Percentiles rank a stretch among this genome's conserved stretches.
Conservation (phyloP, 2,888 invertebrate genomes). For the Punctoribates punctum region DNA sequence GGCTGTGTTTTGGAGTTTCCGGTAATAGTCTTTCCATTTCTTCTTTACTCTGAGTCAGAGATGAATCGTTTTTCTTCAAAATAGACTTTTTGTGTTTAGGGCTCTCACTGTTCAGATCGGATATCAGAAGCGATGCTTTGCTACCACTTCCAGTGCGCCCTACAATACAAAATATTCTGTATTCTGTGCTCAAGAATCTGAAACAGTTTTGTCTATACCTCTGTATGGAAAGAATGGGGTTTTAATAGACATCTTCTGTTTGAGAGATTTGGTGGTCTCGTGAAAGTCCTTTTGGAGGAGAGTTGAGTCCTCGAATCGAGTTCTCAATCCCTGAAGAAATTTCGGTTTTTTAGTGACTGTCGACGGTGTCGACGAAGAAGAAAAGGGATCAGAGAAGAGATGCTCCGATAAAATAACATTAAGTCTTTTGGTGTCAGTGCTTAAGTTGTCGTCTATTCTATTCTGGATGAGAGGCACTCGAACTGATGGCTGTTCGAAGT, state of each 20-base stretch:
- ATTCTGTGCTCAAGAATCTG: neutral
- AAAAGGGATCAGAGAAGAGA: slow-evolving; percentile 38
- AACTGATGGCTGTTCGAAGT: neutral
- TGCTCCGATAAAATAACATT: slow-evolving; percentile 45
- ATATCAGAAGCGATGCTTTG: slow-evolving; percentile 20
- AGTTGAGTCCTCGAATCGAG: slow-evolving; percentile 47
- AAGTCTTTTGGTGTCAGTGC: slow-evolving; percentile 38
- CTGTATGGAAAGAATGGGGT: slow-evolving; percentile 4
- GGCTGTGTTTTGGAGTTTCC: neutral
- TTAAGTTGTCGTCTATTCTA: neutral
- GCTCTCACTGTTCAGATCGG: slow-evolving; percentile 7
- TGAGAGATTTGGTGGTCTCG: neutral
- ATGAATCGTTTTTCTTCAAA: slow-evolving; percentile 27
- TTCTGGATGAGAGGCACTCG: slow-evolving; percentile 23
- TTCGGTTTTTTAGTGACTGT: slow-evolving; percentile 45
- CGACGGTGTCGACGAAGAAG: slow-evolving; percentile 36
- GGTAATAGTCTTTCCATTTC: slow-evolving; percentile 21
- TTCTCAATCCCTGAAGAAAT: slow-evolving; percentile 48
- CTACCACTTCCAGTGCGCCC: slow-evolving; percentile 16
- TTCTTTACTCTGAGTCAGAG: slow-evolving; percentile 9
- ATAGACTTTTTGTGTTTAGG: slow-evolving; percentile 4
- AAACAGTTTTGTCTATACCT: neutral
- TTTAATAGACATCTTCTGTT: slow-evolving; percentile 13
- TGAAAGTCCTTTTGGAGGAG: neutral
- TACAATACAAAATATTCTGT: neutral